A percentile compares a stretch with the other conserved stretches of the same genome.
Conservation (phyloP, 2,797 vertebrate genomes). For the Lycodopsis pacificus region DNA sequence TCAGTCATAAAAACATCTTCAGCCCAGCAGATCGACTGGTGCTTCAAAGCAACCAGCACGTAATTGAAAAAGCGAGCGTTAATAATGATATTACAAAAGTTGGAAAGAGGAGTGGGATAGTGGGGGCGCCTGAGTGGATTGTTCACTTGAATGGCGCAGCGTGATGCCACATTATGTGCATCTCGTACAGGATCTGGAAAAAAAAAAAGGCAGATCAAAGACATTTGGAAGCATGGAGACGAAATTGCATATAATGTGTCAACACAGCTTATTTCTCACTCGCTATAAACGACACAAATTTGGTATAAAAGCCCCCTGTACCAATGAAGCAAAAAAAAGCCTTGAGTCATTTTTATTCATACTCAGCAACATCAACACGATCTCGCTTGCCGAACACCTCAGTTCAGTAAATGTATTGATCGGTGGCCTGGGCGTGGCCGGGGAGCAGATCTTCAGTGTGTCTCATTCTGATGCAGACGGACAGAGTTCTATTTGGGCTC, state of each 20-base stretch:
- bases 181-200: conserved; percentile 38
- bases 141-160: conserved; percentile 43
- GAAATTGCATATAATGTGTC: conserved; percentile 41
- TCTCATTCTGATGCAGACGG: conserved; percentile 36
- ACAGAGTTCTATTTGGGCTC: conserved; percentile 62
- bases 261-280: conserved; percentile 23
- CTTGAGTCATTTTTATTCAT: conserved; percentile 2
- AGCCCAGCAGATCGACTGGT: conserved; percentile 13
- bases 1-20: conserved; percentile 37
- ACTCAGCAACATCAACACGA: neutral
- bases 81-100: conserved; percentile 54
- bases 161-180: conserved; percentile 33
- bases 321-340: conserved; percentile 6
- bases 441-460: conserved; percentile 31
- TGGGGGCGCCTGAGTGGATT: conserved; percentile 7
- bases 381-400: neutral
- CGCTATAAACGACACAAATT: conserved; percentile 1
- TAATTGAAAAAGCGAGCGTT: conserved; percentile 56
- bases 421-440: conserved; percentile 31
- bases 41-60: conserved; percentile 35
- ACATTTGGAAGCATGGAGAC: conserved; percentile 25
- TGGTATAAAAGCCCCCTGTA: neutral
- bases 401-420: conserved; percentile 39
- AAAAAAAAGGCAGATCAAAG: conserved; percentile 33
- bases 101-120: conserved; percentile 21